Conservation (phyloP, 2,797 vertebrate genomes). For the Syndactyla subalaris region DNA sequence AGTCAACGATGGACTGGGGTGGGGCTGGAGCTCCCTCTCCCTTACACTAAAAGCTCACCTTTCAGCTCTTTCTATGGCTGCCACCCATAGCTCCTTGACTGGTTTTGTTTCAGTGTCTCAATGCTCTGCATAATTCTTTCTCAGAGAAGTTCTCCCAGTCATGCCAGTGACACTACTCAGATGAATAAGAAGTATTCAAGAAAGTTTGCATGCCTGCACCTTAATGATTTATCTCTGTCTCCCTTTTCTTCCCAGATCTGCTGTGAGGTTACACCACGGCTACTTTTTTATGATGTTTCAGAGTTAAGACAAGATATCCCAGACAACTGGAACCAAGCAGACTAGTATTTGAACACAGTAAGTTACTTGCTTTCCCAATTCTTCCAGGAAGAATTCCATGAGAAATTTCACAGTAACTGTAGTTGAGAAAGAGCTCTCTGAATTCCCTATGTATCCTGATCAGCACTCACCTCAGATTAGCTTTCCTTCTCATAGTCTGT, state of each 20-base stretch:
- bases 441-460: background rate
- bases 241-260: background rate
- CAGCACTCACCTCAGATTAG: conserved; percentile 2
- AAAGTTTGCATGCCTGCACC: background rate
- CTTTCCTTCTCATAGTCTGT: conserved; percentile 32
- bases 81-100: background rate
- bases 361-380: conserved; percentile 4
- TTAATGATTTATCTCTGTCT: background rate
- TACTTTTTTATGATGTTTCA: conserved; percentile 30
- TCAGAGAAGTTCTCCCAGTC: background rate
- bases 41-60: background rate
- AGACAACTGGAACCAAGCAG: background rate
- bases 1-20: background rate
- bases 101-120: background rate
- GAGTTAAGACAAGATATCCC: background rate
- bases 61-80: background rate
- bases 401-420: background rate
- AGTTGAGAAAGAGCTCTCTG: background rate
- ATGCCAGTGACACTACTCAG: background rate
- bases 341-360: background rate
- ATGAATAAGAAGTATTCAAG: background rate
- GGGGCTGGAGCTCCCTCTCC: background rate
- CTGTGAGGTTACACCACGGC: background rate
- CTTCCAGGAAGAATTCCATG: conserved; percentile 6
- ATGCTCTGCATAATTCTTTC: background rate